Percentiles rank a stretch among this genome's conserved stretches.
Evolutionary conservation across 1,140 invertebrate genomes (phyloP).

Genomic region (Drosophila subpulchrella): DNA sequence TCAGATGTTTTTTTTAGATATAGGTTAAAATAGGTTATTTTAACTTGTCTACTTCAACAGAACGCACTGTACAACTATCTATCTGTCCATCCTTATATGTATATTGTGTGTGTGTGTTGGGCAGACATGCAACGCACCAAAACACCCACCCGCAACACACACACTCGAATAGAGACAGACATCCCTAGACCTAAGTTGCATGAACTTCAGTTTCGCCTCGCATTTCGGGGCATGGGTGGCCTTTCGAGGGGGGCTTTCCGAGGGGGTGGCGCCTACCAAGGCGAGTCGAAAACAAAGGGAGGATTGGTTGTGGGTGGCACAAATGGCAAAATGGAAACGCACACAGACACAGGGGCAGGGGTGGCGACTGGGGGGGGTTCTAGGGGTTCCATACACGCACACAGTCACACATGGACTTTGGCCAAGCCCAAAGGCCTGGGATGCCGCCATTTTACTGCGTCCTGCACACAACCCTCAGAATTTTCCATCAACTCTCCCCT

Average conservation of each 20-base stretch:
- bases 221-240: slow-evolving; percentile 32
- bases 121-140: slow-evolving; percentile 39
- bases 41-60: neutral
- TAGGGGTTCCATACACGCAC: slow-evolving; percentile 49
- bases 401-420: slow-evolving; percentile 32
- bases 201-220: slow-evolving; percentile 46
- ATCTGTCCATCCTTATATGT: slow-evolving; percentile 31
- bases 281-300: slow-evolving; percentile 32
- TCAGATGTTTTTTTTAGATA: too few relatives aligned
- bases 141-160: slow-evolving; percentile 24
- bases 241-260: neutral
- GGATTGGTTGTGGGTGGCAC: slow-evolving; percentile 5
- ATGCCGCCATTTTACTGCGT: slow-evolving; percentile 77
- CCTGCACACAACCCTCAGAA: slow-evolving; percentile 47
- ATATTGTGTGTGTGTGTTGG: neutral
- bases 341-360: slow-evolving; percentile 16
- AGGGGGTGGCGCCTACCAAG: slow-evolving; percentile 30
- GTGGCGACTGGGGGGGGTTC: neutral
- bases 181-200: slow-evolving; percentile 57
- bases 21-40: neutral
- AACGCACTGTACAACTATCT: slow-evolving; percentile 37
- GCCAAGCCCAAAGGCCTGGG: slow-evolving; percentile 62
- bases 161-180: slow-evolving; percentile 35
- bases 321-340: slow-evolving; percentile 33
- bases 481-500: neutral